Evolutionary conservation across 2,888 invertebrate species (phyloP), one percentile per base, ranked within the genome.

Genomic region (Aphrophora alni): DNA sequence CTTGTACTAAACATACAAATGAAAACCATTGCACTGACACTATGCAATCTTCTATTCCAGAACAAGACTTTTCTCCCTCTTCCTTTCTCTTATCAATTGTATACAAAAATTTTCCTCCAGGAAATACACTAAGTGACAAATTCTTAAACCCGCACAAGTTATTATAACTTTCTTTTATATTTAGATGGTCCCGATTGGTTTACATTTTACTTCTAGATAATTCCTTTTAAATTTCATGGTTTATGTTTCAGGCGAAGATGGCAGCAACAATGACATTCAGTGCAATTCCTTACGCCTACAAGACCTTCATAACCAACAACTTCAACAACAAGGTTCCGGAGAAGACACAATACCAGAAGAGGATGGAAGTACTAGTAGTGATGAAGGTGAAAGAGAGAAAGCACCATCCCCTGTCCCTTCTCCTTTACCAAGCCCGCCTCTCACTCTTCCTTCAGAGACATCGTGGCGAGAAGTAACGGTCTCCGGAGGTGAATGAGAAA

Each of bases 381-480:
- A 80, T 51, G 77, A 78, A 71, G 38, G 75, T 21, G 81, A 81
- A 25, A 33, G 68, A 21, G 76, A 76, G 17, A 76, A 73, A 86
- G 72, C 87, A 86, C 83, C 90, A 88, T 86, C 87, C 88, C 81
- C 89, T 88, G 17, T 87, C 88, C 87, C 89, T 82, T 86, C 88
- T 59, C 72, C 38, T 24, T 76, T 81, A 38, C 78, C 81, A 8
- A 76, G 76, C 28, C 76, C 76, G 0, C 87, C 85, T 72, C 84
- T 87, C 75, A 87, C 87, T 10, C 87, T 86, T 75, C 87, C 87
- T 79, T 86, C 87, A 70, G 89, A 89, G 83, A 89, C 88, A 84
- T 87, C 89, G 72, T 89, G 89, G 88, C 88, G 90, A 78, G 90
- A 90, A 86, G 90, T 90, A 70, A 88, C 90, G 21, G 90, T 90